phyloP scores from a whole-genome alignment of 2,113 vertebrate genomes.

The Podarcis cretensis region DNA sequence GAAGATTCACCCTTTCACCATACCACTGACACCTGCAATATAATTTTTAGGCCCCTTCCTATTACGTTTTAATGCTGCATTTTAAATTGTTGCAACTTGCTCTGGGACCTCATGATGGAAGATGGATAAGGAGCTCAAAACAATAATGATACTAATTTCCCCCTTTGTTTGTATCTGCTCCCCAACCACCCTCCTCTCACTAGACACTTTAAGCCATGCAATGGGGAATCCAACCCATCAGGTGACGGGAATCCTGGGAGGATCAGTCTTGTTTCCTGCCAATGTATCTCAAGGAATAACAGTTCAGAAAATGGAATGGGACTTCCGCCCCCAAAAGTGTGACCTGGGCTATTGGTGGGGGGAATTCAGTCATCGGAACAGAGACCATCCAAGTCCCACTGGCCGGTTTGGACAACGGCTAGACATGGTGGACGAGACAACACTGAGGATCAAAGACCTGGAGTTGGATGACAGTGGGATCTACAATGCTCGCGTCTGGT shows the following conservation, averaged over 20 bases:
- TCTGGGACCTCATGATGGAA: too few relatives aligned
- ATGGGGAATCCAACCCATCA: neutral
- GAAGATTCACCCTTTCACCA: too few relatives aligned
- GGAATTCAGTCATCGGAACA: neutral
- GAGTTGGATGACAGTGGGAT: neutral
- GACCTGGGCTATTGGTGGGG: neutral
- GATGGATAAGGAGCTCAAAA: too few relatives aligned
- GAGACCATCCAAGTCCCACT: too few relatives aligned
- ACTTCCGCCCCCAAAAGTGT: neutral
- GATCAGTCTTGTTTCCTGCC: neutral
- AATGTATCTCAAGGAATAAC: neutral
- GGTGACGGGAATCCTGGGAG: neutral
- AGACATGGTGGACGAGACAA: neutral
- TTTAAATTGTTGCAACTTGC: too few relatives aligned
- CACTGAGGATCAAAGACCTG: neutral
- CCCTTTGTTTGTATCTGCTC: too few relatives aligned
- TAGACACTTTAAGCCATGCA: neutral
- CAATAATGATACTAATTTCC: too few relatives aligned
- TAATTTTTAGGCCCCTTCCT: too few relatives aligned
- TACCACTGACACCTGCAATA: too few relatives aligned
- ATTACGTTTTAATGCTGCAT: too few relatives aligned
- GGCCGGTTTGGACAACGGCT: neutral
- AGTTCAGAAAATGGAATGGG: neutral
- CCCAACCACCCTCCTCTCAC: too few relatives aligned
- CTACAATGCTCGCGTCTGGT: neutral